Percentiles rank a stretch among this genome's conserved stretches.
These are phyloP conservation scores for Eulemur rufifrons DNA, from an alignment of 2,113 vertebrate genomes.

Conservation along the genomic window DNA sequence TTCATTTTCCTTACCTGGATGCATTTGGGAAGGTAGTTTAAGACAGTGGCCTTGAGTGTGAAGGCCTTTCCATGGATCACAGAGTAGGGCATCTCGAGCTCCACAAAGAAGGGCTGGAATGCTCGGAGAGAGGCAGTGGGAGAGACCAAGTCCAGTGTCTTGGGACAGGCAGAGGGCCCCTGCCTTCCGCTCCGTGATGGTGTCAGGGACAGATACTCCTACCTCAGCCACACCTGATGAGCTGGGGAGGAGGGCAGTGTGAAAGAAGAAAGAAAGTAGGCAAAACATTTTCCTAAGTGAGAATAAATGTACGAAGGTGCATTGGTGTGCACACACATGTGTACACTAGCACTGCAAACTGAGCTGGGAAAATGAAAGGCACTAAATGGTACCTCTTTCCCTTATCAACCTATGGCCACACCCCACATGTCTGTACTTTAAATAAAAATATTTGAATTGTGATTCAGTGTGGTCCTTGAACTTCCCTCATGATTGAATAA, in stretches of 20 bases:
- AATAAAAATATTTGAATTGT: neutral
- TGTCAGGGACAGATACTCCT: conserved; percentile 87
- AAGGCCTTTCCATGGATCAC: conserved; percentile 91
- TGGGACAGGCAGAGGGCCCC: conserved; percentile 88
- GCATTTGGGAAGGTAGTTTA: conserved; percentile 90
- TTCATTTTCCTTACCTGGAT: conserved; percentile 87
- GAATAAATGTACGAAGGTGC: neutral
- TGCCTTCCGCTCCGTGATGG: conserved; percentile 93
- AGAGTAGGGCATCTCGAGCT: conserved; percentile 91
- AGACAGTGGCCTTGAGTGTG: conserved; percentile 89
- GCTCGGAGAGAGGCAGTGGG: conserved; percentile 81
- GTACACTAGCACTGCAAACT: neutral
- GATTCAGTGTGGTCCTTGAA: neutral
- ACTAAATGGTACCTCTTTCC: neutral
- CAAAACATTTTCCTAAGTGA: neutral
- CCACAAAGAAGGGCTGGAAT: conserved; percentile 94
- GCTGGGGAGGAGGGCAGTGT: conserved; percentile 73
- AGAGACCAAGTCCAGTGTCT: conserved; percentile 88
- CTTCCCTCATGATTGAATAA: neutral
- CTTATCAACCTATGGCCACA: neutral
- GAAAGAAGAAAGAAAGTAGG: neutral
- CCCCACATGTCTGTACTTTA: neutral
- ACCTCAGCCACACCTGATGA: conserved; percentile 83
- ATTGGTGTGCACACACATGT: too few relatives aligned
- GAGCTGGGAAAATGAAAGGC: neutral